Evolutionary conservation across 2,113 vertebrate species (phyloP).

Genomic region (Solea senegalensis): DNA sequence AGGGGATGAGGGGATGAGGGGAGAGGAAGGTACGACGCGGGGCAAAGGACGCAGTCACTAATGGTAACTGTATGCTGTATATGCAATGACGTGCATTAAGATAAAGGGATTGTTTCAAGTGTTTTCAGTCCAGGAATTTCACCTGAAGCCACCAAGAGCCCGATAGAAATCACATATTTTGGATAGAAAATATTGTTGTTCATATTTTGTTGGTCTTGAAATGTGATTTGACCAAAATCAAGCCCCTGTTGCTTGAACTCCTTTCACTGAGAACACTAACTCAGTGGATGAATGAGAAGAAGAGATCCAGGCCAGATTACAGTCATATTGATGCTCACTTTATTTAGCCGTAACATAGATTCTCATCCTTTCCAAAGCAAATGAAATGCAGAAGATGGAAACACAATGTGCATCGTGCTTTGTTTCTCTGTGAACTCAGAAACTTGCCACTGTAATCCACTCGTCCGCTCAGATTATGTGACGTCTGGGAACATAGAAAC

Average conservation of each 20-base stretch:
- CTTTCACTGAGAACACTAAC: not conserved
- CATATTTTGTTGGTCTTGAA: too few relatives aligned
- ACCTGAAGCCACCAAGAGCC: too few relatives aligned
- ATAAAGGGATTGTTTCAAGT: too few relatives aligned
- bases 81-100: too few relatives aligned
- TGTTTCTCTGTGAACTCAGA: not conserved
- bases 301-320: conserved; percentile 5
- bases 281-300: conserved; percentile 19
- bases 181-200: too few relatives aligned
- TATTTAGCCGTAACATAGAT: conserved; percentile 43
- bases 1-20: not conserved
- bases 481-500: not conserved
- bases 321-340: conserved; percentile 13
- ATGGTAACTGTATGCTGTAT: not conserved
- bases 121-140: too few relatives aligned
- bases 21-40: not conserved
- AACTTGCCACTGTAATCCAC: not conserved
- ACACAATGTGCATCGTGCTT: conserved; percentile 10
- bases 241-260: conserved; percentile 3
- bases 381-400: conserved; percentile 35
- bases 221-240: too few relatives aligned
- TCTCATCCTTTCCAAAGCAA: conserved; percentile 36
- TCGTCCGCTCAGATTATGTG: not conserved
- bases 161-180: too few relatives aligned
- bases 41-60: conserved; percentile 18